phyloP scores from a whole-genome alignment of 1,140 invertebrate genomes.

The Neuroterus valhalla region DNA sequence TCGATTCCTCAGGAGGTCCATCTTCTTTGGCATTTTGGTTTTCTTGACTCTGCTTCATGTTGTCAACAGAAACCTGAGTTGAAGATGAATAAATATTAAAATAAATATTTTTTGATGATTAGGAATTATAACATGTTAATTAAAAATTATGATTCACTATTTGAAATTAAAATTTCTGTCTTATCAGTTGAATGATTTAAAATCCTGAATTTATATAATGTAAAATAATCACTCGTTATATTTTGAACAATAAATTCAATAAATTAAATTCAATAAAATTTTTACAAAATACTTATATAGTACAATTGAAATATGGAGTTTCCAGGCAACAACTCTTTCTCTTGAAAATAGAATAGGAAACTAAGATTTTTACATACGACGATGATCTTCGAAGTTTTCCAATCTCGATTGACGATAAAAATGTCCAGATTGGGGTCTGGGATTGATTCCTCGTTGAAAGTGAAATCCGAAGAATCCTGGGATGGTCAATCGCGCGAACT shows the following conservation, averaged over 20 bases:
- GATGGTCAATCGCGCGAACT: neutral
- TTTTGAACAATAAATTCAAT: too few species aligned
- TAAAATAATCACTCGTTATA: too few species aligned
- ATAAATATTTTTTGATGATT: too few species aligned
- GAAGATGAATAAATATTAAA: neutral
- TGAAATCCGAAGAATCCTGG: neutral
- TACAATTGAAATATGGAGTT: too few species aligned
- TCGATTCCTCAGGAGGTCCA: neutral
- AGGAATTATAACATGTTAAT: too few species aligned
- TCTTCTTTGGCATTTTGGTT: neutral
- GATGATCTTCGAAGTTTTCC: neutral
- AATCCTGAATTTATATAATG: too few species aligned
- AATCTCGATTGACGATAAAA: neutral
- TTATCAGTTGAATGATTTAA: too few species aligned
- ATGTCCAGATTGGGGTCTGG: neutral
- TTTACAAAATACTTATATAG: too few species aligned
- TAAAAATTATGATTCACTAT: too few species aligned
- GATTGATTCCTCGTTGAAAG: neutral
- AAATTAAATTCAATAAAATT: too few species aligned
- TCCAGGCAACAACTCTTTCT: neutral
- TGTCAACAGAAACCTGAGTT: neutral
- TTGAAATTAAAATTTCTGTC: too few species aligned
- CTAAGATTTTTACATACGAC: conserved; percentile 10
- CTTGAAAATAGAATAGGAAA: neutral
- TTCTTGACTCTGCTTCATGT: neutral